Evolutionary conservation across 1,140 invertebrate species (phyloP).

Genomic region (Rhagoletis pomonella): DNA sequence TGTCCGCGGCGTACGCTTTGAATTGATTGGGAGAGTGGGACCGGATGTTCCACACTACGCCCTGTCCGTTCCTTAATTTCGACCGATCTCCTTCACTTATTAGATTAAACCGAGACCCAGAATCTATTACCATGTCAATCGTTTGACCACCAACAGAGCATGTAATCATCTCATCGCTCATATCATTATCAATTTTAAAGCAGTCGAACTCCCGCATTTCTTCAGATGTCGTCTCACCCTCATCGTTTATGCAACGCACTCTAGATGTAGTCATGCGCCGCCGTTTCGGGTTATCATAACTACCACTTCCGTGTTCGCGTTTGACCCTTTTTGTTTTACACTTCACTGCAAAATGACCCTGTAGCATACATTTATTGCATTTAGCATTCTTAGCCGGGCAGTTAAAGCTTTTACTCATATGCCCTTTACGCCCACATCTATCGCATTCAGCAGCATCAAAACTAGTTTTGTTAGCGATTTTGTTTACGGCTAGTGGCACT

Average conservation of each 20-base stretch:
- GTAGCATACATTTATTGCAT: conserved; percentile 56
- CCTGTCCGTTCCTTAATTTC: background rate
- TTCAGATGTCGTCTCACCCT: background rate
- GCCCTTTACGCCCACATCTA: conserved; percentile 55
- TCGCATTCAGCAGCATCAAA: conserved; percentile 35
- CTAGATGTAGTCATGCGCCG: background rate
- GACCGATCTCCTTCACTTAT: conserved; percentile 41
- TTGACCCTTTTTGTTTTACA: conserved; percentile 54
- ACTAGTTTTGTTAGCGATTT: conserved; percentile 44
- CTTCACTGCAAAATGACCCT: conserved; percentile 57
- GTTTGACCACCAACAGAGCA: background rate
- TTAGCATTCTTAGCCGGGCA: conserved; percentile 55
- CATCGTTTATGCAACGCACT: conserved; percentile 53
- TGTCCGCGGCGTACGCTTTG: conserved; percentile 29
- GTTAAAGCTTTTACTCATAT: conserved; percentile 49
- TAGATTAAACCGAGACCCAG: conserved; percentile 46
- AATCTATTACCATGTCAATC: conserved; percentile 51
- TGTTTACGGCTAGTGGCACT: conserved; percentile 8
- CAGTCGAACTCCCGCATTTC: background rate
- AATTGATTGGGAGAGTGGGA: conserved; percentile 34
- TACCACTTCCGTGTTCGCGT: conserved; percentile 24
- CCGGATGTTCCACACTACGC: conserved; percentile 28
- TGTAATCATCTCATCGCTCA: conserved; percentile 38
- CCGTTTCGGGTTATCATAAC: background rate
- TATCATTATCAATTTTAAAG: conserved; percentile 40